A percentile compares a stretch with the other conserved stretches of the same genome.
phyloP scores from a whole-genome alignment of 1,140 invertebrate species.

The Berghia stephanieae region DNA sequence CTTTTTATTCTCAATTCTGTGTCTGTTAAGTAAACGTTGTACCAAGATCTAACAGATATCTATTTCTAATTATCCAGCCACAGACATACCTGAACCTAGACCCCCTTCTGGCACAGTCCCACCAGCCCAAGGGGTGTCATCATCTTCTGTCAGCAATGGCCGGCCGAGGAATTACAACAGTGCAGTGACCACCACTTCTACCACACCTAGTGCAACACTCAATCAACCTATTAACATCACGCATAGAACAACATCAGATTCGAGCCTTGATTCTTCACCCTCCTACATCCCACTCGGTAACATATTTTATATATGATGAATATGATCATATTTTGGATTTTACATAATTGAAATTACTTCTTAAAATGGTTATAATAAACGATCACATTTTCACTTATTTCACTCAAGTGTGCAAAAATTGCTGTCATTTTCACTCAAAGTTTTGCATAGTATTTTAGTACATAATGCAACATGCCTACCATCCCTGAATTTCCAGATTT shows the following conservation, averaged over 20 bases:
- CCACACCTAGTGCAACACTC: background rate
- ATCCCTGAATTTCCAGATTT: too few relatives aligned
- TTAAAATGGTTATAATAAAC: too few relatives aligned
- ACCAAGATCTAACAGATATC: background rate
- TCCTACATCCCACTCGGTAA: conserved; percentile 33
- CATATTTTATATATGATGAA: background rate
- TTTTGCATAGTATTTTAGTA: too few relatives aligned
- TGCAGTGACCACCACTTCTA: conserved; percentile 53
- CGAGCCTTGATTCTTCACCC: conserved; percentile 32
- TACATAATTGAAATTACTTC: too few relatives aligned
- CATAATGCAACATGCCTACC: too few relatives aligned
- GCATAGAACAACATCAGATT: background rate
- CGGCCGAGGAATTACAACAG: background rate
- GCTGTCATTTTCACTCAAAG: too few relatives aligned
- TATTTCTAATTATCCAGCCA: conserved; percentile 44
- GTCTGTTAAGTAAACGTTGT: background rate
- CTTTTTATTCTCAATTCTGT: too few relatives aligned
- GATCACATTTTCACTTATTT: too few relatives aligned
- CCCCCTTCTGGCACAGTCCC: background rate
- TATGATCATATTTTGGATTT: too few relatives aligned
- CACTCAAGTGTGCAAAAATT: too few relatives aligned
- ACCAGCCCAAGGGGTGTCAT: background rate
- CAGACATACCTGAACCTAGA: conserved; percentile 51
- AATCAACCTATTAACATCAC: background rate
- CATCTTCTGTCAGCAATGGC: background rate